These are phyloP conservation scores for Eumeta japonica DNA, from an alignment of 1,140 invertebrate genomes.

Conservation along the genomic window DNA sequence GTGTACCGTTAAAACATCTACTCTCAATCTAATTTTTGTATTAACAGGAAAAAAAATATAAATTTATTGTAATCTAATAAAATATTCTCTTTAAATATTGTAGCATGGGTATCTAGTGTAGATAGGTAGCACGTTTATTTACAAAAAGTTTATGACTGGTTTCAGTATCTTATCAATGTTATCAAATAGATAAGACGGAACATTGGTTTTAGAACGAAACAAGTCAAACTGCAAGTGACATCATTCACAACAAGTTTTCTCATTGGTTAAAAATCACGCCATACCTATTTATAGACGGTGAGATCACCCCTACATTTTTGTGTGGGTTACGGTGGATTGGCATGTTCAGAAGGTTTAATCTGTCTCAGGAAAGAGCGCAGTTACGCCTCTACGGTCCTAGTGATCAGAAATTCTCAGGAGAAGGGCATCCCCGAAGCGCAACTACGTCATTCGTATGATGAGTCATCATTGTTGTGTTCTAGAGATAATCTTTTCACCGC, in stretches of 20 bases:
- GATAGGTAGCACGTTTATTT: no score
- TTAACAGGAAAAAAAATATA: no score
- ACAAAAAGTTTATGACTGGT: no score
- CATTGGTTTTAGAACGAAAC: neutral
- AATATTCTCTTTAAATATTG: no score
- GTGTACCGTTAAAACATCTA: no score
- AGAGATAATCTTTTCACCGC: slow-evolving; percentile 26
- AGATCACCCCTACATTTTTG: slow-evolving; percentile 40
- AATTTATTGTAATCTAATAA: no score
- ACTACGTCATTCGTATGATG: slow-evolving; percentile 43
- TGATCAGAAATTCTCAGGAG: slow-evolving; percentile 37
- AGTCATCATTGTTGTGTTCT: slow-evolving; percentile 52
- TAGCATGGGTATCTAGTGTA: no score
- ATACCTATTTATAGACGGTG: slow-evolving; percentile 32
- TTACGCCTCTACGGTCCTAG: slow-evolving; percentile 34
- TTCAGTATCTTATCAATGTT: neutral
- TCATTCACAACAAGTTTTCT: slow-evolving; percentile 15
- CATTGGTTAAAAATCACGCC: slow-evolving; percentile 45
- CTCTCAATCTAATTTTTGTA: no score
- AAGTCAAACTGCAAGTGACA: slow-evolving; percentile 18
- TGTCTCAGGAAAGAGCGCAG: slow-evolving; percentile 23
- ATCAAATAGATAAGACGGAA: slow-evolving; percentile 1
- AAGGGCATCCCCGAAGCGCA: slow-evolving; percentile 51
- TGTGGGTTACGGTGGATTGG: slow-evolving; percentile 20
- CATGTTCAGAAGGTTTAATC: slow-evolving; percentile 28